Percentiles rank a stretch among this genome's conserved stretches.
These are phyloP conservation scores for Eupsittula cactorum DNA, from an alignment of 2,113 vertebrate genomes.

Conservation along the genomic window DNA sequence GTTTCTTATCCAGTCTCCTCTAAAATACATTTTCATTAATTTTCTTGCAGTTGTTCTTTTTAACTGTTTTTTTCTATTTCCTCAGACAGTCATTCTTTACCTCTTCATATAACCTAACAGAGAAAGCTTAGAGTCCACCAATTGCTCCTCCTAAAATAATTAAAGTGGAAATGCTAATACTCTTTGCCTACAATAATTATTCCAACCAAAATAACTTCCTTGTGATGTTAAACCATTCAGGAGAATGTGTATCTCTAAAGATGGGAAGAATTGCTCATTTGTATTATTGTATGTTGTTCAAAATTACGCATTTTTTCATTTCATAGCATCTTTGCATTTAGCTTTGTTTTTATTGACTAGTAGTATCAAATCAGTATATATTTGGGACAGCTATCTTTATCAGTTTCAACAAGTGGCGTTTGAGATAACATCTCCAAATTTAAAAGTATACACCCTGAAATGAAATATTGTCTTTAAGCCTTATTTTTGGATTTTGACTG, in stretches of 20 bases:
- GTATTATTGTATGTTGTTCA: background rate
- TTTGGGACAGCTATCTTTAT: background rate
- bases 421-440: background rate
- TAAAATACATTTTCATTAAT: background rate
- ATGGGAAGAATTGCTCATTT: background rate
- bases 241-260: background rate
- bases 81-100: background rate
- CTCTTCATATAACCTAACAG: background rate
- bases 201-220: background rate
- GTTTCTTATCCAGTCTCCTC: background rate
- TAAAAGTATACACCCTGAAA: background rate
- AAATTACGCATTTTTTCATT: background rate
- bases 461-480: background rate
- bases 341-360: background rate
- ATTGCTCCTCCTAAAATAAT: background rate
- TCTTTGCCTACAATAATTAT: background rate
- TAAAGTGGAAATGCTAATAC: background rate
- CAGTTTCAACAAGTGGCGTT: background rate
- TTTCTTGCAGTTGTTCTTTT: background rate
- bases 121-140: background rate
- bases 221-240: background rate
- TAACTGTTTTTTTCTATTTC: background rate
- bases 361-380: slow-evolving; percentile 33
- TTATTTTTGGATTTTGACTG: slow-evolving; percentile 14
- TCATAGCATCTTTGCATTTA: background rate